Conservation (phyloP, 1,140 invertebrate genomes). For the Ridgeia piscesae region DNA sequence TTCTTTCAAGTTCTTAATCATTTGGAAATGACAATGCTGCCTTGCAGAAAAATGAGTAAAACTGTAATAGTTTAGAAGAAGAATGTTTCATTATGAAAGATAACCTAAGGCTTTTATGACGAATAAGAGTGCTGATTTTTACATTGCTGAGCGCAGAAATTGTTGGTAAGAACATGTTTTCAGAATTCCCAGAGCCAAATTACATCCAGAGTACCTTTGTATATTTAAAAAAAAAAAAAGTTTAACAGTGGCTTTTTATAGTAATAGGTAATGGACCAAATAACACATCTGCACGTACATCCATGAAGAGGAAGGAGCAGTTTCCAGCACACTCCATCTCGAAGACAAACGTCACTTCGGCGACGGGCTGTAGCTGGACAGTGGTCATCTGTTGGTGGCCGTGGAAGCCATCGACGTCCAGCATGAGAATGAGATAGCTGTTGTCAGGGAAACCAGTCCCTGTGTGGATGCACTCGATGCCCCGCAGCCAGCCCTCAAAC, state of each 20-base stretch:
- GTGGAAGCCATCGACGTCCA: slow-evolving; percentile 61
- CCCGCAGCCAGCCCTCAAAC: slow-evolving; percentile 55
- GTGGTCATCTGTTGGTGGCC: slow-evolving; percentile 52
- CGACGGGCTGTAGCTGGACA: slow-evolving; percentile 55
- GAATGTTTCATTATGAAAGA: no score
- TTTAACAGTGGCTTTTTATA: not conserved
- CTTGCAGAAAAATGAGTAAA: no score
- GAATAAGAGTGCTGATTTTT: no score
- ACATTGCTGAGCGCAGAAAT: no score
- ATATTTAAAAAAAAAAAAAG: not conserved
- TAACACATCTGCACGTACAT: slow-evolving; percentile 44
- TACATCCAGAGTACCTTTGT: no score
- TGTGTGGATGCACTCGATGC: slow-evolving; percentile 58
- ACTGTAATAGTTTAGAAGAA: no score
- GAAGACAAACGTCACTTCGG: slow-evolving; percentile 61
- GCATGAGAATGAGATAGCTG: slow-evolving; percentile 60
- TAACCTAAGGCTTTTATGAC: no score
- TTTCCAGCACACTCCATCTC: slow-evolving; percentile 59
- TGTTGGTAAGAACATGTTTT: no score
- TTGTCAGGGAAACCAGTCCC: slow-evolving; percentile 57
- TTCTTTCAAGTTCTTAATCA: no score
- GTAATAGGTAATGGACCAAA: not conserved
- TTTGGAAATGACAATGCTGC: no score
- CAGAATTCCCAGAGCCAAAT: no score
- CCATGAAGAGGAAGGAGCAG: slow-evolving; percentile 63